Conservation (phyloP, 64 coral and sea anemone species). For the Dendronephthya gigantea region DNA sequence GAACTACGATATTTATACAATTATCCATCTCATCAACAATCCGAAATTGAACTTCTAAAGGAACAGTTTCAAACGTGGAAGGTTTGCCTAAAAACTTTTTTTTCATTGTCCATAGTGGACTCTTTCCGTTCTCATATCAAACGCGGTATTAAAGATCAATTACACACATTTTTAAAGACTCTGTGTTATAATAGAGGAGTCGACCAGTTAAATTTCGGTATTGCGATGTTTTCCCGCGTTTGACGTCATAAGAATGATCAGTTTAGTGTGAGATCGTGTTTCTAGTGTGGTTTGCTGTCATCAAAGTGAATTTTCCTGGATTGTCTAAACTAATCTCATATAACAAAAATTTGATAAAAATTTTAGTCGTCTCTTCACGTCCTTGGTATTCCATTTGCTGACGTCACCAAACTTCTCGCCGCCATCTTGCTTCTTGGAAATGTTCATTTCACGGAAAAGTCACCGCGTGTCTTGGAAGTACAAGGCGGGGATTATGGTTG, state of each 20-base stretch:
- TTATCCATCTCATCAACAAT: slow-evolving; percentile 42
- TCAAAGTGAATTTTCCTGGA: not conserved
- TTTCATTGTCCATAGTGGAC: too few relatives aligned
- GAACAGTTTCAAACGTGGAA: slow-evolving; percentile 68
- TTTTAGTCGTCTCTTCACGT: slow-evolving; percentile 44
- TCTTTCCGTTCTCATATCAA: too few relatives aligned
- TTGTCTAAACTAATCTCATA: too few relatives aligned
- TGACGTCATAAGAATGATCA: too few relatives aligned
- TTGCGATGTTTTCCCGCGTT: too few relatives aligned
- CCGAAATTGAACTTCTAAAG: slow-evolving; percentile 37
- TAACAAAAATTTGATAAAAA: not conserved
- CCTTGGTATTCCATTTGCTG: slow-evolving; percentile 64
- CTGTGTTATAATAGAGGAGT: too few relatives aligned
- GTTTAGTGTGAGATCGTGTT: not conserved
- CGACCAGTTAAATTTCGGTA: too few relatives aligned
- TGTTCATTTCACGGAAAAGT: slow-evolving; percentile 84
- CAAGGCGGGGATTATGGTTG: slow-evolving; percentile 66
- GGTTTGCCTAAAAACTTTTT: slow-evolving; percentile 19
- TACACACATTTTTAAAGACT: too few relatives aligned
- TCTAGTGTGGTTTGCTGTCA: not conserved
- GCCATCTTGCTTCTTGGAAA: slow-evolving; percentile 82
- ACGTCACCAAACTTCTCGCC: slow-evolving; percentile 69
- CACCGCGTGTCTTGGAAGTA: slow-evolving; percentile 65
- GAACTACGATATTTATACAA: slow-evolving; percentile 52
- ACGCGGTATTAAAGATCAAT: too few relatives aligned